A percentile compares a stretch with the other conserved stretches of the same genome.
These are phyloP conservation scores for Parasteatoda lunata DNA, from an alignment of 2,888 invertebrate species.

Conservation along the genomic window DNA sequence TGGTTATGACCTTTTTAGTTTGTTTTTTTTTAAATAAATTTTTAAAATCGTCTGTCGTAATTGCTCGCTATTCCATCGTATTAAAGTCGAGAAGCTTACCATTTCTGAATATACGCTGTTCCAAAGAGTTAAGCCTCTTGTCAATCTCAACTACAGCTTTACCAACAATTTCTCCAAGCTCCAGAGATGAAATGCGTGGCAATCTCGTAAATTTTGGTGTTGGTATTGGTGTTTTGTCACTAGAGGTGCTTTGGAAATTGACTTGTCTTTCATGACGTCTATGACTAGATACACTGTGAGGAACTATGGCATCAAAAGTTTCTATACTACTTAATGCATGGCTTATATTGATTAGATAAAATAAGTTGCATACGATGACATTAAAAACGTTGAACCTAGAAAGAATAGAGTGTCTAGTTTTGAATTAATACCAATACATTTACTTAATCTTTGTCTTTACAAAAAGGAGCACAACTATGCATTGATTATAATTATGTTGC, in stretches of 20 bases:
- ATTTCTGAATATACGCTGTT: conserved; percentile 67
- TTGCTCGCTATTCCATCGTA: not conserved
- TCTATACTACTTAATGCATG: not conserved
- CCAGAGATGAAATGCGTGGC: conserved; percentile 41
- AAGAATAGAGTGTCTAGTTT: not conserved
- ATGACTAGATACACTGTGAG: not conserved
- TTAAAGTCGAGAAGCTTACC: conserved; percentile 33
- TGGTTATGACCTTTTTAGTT: no score
- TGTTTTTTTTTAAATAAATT: no score
- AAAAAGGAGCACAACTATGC: no score
- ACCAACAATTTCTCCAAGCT: conserved; percentile 53
- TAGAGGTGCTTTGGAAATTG: conserved; percentile 23
- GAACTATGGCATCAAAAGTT: not conserved
- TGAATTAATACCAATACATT: no score
- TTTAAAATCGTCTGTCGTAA: not conserved
- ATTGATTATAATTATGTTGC: no score
- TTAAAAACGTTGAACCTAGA: conserved; percentile 20
- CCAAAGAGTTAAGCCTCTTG: conserved; percentile 60
- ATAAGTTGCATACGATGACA: not conserved
- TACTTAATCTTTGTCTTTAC: no score
- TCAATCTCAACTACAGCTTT: conserved; percentile 54
- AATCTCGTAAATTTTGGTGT: conserved; percentile 1
- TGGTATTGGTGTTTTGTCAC: not conserved
- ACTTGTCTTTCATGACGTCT: conserved; percentile 29
- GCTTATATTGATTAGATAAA: not conserved